A percentile compares a stretch with the other conserved stretches of the same genome.
Evolutionary conservation across 2,797 vertebrate genomes (phyloP).

Genomic region (Phataginus tetradactyla): DNA sequence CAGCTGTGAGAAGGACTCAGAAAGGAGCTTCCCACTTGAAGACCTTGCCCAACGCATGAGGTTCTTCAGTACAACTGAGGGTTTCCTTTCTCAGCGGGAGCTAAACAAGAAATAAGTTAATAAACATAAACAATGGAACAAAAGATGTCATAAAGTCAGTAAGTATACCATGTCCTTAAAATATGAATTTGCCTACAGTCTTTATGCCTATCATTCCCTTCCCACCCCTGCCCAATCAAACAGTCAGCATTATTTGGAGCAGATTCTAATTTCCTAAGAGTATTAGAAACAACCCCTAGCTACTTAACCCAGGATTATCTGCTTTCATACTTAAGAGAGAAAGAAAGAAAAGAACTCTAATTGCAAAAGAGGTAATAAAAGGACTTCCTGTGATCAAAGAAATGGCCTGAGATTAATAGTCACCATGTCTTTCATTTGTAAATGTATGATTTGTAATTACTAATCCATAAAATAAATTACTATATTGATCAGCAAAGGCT

Average conservation of each 20-base stretch:
- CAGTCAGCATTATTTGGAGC: background rate
- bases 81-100: background rate
- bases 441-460: background rate
- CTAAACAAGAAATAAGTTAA: background rate
- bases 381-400: background rate
- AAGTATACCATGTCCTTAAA: background rate
- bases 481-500: background rate
- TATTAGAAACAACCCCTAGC: background rate
- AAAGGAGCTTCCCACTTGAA: background rate
- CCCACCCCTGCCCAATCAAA: background rate
- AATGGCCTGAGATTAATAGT: background rate
- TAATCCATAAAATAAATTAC: background rate
- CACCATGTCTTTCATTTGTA: background rate
- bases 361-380: background rate
- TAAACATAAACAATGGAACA: background rate
- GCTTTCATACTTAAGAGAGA: background rate
- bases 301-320: background rate
- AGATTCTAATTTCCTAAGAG: background rate
- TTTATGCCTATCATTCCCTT: background rate
- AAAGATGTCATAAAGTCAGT: background rate
- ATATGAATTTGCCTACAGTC: background rate
- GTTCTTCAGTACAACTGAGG: background rate
- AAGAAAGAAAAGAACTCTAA: background rate
- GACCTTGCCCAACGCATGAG: background rate
- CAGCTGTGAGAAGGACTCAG: background rate